Evolutionary conservation across 2,113 vertebrate species (phyloP).

Genomic region (Poicephalus gulielmi): DNA sequence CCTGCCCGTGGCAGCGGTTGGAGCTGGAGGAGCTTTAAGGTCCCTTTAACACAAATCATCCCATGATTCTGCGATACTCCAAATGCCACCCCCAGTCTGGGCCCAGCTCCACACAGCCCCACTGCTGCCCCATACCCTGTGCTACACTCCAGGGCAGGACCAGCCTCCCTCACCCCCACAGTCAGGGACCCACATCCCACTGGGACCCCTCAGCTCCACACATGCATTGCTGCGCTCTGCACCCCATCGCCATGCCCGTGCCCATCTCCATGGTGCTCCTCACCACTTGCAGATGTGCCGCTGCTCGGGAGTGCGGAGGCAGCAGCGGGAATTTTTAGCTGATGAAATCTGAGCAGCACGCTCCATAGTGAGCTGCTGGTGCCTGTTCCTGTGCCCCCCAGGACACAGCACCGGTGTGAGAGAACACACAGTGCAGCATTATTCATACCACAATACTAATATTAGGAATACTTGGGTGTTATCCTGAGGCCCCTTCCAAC

Average conservation of each 20-base stretch:
- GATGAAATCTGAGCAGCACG: neutral
- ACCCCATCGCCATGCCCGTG: neutral
- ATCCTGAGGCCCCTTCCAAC: neutral
- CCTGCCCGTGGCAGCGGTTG: neutral
- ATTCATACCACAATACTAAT: neutral
- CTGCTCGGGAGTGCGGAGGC: neutral
- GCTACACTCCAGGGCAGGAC: neutral
- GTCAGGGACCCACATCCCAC: neutral
- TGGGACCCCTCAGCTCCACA: neutral
- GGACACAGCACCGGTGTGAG: neutral
- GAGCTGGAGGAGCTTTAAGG: neutral
- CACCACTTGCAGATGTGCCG: neutral
- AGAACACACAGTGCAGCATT: neutral
- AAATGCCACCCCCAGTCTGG: accelerated
- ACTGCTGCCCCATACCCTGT: neutral
- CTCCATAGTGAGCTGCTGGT: neutral
- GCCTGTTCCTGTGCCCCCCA: neutral
- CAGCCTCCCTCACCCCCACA: neutral
- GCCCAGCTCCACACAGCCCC: neutral
- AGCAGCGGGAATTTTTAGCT: neutral
- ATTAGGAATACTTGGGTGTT: neutral
- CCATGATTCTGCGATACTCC: neutral
- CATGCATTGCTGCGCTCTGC: accelerated
- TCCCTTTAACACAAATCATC: neutral
- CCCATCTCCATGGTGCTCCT: neutral